Evolutionary conservation across 2,797 vertebrate species (phyloP).

Genomic region (Squalus acanthias): DNA sequence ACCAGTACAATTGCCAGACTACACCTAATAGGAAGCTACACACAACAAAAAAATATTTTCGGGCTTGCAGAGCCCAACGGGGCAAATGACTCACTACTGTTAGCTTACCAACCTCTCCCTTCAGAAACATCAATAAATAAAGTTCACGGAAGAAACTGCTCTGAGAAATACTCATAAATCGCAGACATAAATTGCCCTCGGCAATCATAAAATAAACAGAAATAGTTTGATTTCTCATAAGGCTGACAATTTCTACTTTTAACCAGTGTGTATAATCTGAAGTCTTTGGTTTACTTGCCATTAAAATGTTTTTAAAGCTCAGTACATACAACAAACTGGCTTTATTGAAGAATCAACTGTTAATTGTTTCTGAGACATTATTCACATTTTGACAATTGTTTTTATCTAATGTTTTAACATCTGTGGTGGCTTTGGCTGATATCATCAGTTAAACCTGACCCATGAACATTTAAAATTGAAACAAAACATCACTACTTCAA

Average conservation of each 20-base stretch:
- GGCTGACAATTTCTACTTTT: conserved; percentile 11
- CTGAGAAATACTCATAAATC: neutral
- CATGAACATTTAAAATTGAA: neutral
- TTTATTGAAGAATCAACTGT: neutral
- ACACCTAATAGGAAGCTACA: neutral
- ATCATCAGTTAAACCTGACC: neutral
- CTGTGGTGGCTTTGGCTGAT: neutral
- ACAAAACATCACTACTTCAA: neutral
- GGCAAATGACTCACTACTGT: neutral
- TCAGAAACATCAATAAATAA: conserved; percentile 26
- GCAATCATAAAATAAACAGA: conserved; percentile 16
- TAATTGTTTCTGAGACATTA: neutral
- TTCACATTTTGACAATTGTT: conserved; percentile 8
- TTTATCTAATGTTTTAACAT: conserved; percentile 20
- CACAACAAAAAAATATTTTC: neutral
- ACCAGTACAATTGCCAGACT: neutral
- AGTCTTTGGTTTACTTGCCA: neutral
- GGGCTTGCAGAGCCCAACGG: no score
- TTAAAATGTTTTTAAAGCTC: neutral
- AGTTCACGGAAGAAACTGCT: neutral
- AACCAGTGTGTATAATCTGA: neutral
- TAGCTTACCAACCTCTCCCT: neutral
- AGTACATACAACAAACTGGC: neutral
- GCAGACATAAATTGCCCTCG: neutral
- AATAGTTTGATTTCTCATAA: conserved; percentile 17